A percentile compares a stretch with the other conserved stretches of the same genome.
These are phyloP conservation scores for Latrodectus hesperus DNA, from an alignment of 2,888 invertebrate species.

Conservation along the genomic window DNA sequence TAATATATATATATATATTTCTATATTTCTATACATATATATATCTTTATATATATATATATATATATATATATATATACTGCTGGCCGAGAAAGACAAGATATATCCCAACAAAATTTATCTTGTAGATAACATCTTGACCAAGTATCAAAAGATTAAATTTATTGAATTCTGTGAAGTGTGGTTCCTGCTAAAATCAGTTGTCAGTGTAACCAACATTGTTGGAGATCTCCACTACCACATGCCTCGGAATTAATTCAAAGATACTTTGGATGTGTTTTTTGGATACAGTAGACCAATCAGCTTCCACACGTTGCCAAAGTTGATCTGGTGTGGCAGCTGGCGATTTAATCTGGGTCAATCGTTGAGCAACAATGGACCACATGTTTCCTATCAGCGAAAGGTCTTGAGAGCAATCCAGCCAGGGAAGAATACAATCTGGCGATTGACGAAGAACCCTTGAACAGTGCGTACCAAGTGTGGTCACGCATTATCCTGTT, in stretches of 20 bases:
- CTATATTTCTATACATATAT: too few relatives aligned
- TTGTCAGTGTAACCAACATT: background rate
- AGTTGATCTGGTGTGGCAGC: conserved; percentile 1
- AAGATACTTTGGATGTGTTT: conserved; percentile 3
- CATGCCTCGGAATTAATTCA: background rate
- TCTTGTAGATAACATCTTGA: background rate
- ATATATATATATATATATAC: too few relatives aligned
- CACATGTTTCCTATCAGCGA: too few relatives aligned
- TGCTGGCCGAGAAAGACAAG: background rate
- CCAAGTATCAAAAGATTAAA: background rate
- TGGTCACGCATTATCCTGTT: too few relatives aligned
- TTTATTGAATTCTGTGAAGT: background rate
- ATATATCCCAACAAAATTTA: background rate
- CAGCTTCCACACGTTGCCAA: conserved; percentile 2
- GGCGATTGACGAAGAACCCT: too few relatives aligned
- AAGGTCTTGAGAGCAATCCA: too few relatives aligned
- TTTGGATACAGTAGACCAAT: background rate
- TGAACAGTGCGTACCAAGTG: too few relatives aligned
- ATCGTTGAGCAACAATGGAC: background rate
- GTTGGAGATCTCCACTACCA: background rate
- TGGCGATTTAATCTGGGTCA: background rate
- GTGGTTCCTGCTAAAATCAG: background rate
- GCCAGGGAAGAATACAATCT: too few relatives aligned
- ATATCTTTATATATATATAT: too few relatives aligned
- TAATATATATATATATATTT: too few relatives aligned